Base-by-base conservation (phyloP, 2,888 invertebrate genomes). In the Lepidochrysops patricia region DNA sequence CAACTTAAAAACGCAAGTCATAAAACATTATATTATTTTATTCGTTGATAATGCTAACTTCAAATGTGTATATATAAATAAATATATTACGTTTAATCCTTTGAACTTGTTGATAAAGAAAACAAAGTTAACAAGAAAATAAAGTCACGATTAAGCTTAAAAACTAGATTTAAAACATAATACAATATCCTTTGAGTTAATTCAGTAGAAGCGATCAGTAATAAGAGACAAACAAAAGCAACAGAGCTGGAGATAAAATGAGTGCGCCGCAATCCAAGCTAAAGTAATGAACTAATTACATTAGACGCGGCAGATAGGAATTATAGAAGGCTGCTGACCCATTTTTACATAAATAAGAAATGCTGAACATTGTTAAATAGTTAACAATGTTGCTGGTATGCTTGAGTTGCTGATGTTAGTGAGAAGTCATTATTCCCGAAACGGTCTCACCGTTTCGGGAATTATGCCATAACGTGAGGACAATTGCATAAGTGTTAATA, bases 281-380 rank as follows among this genome's bases (percentile, higher is more conserved):
- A 78, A 80, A 83, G 84, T 85, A 86, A 85, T 83, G 82, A 84
- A 82, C 82, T 84, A 86, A 87, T 86, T 82, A 85, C 84, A 86
- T 87, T 86, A 85, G 79, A 75, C 72, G 74, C 75, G 73, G 72
- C 73, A 74, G 74, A 73, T 74, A 79, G 70, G 80, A 80, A 78
- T 64, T 64, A 65, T 62, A 60, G 58, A 61, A 62, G 63, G 61
- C 60, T 62, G 58, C 49, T 54, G 56, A 32, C 50, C 63, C 62
- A 62, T 65, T 64, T 61, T 60, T 61, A 50, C 48, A 59, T 57
- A 27, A 57, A n/a, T 26, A 32, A 49, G 23, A 29, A 34, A 59
- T 48, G 57, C 57, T 34, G 32, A 57, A 26, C n/a, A 34, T 57
- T 34, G 15, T 9, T 9, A 54, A 27, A 29, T 29, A 29, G 7